Evolutionary conservation across 2,113 vertebrate genomes (phyloP).

Genomic region (Furnarius figulus): DNA sequence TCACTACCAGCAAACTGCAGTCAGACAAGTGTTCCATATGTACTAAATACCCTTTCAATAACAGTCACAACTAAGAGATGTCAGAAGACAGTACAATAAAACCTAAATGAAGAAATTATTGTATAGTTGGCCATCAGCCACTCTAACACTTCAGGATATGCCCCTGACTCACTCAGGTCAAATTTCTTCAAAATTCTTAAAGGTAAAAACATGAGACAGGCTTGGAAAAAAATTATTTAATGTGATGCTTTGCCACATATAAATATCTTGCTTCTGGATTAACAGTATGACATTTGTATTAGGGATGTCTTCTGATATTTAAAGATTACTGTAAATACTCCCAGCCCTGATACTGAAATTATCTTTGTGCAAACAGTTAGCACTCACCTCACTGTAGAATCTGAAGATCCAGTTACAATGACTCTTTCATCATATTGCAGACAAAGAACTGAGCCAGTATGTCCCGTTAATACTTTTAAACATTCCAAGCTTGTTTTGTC

Average conservation of each 20-base stretch:
- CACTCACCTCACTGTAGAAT: slow-evolving; percentile 94
- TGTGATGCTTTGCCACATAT: background rate
- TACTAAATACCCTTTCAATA: background rate
- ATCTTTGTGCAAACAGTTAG: background rate
- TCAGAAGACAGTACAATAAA: background rate
- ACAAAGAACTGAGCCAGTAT: slow-evolving; percentile 97
- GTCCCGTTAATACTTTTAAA: slow-evolving; percentile 95
- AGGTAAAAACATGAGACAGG: background rate
- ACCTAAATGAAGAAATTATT: background rate
- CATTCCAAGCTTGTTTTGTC: slow-evolving; percentile 98
- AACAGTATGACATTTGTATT: background rate
- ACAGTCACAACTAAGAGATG: background rate
- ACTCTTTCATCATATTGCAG: slow-evolving; percentile 97
- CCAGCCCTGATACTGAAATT: background rate
- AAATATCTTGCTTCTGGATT: background rate
- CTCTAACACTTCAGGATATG: background rate
- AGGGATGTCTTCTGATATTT: background rate
- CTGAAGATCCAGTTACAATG: slow-evolving; percentile 97
- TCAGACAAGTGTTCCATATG: background rate
- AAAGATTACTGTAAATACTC: background rate
- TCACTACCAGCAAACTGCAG: background rate
- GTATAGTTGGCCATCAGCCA: background rate
- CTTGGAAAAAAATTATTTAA: background rate
- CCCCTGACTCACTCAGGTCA: background rate
- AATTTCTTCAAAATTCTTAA: background rate